These are phyloP conservation scores for Lasioglossum vierecki DNA, from an alignment of 2,888 invertebrate species.

Conservation along the genomic window DNA sequence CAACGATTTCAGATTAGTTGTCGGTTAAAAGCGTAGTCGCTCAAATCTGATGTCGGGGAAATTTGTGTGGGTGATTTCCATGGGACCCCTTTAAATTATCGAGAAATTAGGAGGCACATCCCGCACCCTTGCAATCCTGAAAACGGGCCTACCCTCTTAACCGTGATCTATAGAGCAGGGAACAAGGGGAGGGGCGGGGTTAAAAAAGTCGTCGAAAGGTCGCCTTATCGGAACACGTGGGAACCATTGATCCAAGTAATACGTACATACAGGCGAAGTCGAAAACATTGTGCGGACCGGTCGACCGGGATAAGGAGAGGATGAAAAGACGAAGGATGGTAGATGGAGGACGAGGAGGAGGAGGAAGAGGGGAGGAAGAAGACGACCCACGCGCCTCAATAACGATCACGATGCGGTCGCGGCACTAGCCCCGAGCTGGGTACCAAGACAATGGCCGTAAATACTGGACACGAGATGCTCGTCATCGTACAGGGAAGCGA, in stretches of 20 bases:
- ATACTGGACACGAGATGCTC: conserved; percentile 78
- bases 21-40: too few species aligned
- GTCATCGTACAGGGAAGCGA: conserved; percentile 77
- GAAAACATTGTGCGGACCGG: conserved; percentile 44
- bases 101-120: too few species aligned
- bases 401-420: conserved; percentile 75
- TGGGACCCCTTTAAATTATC: too few species aligned
- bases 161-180: not conserved
- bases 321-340: conserved; percentile 3
- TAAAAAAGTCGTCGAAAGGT: conserved; percentile 42
- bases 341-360: conserved; percentile 5
- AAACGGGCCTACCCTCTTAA: not conserved
- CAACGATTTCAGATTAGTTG: too few species aligned
- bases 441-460: conserved; percentile 80
- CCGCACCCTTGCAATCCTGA: too few species aligned
- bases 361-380: conserved; percentile 50
- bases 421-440: conserved; percentile 71
- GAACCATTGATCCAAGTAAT: conserved; percentile 59
- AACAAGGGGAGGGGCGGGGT: conserved; percentile 20
- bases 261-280: conserved; percentile 48
- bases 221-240: conserved; percentile 54
- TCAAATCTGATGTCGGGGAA: too few species aligned
- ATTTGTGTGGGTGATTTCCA: too few species aligned
- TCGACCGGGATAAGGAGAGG: conserved; percentile 18
- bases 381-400: conserved; percentile 76